Evolutionary conservation across 1,140 invertebrate species (phyloP).

Genomic region (Drosophila dunni): DNA sequence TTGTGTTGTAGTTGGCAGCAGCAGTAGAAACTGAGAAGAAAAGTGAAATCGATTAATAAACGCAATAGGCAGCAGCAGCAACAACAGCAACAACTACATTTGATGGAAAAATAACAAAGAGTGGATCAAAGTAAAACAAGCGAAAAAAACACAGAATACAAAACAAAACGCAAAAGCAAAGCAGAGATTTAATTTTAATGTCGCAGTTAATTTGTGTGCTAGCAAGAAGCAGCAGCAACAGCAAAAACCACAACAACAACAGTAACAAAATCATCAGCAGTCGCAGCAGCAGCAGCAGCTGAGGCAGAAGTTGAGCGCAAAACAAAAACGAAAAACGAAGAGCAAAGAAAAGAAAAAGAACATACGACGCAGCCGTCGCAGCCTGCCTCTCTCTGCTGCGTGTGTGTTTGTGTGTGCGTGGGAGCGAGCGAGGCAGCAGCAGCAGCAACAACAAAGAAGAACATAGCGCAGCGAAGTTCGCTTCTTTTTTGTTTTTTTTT

Average conservation of each 20-base stretch:
- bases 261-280: constrained; percentile 24
- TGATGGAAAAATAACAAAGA: constrained; percentile 28
- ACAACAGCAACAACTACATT: constrained; percentile 25
- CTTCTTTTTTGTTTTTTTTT: constrained; percentile 9
- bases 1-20: constrained; percentile 43
- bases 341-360: constrained; percentile 59
- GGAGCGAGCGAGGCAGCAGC: constrained; percentile 65
- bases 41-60: constrained; percentile 60
- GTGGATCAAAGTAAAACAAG: constrained; percentile 26
- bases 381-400: constrained; percentile 34
- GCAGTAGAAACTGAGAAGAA: constrained; percentile 40
- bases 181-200: constrained; percentile 66
- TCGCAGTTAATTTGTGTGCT: constrained; percentile 80
- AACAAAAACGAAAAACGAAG: constrained; percentile 56
- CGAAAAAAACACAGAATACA: constrained; percentile 5
- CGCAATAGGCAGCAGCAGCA: constrained; percentile 52
- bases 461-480: constrained; percentile 38
- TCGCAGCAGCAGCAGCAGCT: constrained; percentile 41
- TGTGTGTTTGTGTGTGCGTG: constrained; percentile 49
- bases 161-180: constrained; percentile 35
- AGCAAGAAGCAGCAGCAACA: constrained; percentile 54
- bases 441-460: constrained; percentile 51
- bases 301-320: constrained; percentile 57
- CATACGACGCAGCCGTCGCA: constrained; percentile 66
- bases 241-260: constrained; percentile 36